Base-by-base conservation (phyloP, 2,888 invertebrate species). In the Lymantria dispar region DNA sequence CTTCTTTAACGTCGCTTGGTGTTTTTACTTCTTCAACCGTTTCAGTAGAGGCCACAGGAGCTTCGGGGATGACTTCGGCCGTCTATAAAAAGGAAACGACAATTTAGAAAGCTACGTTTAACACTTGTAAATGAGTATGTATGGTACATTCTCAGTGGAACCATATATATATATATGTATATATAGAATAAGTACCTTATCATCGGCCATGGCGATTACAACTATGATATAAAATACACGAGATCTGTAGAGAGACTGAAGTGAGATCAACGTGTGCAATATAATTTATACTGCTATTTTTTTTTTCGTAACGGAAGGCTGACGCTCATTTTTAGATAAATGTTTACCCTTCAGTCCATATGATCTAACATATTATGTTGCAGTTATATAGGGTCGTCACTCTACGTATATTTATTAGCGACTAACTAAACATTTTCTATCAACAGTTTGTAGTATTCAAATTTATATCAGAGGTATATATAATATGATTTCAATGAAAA, bases 311-410 rank as follows among this genome's bases (percentile, higher is more conserved):
- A 87, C 80, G 84, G 81, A 76, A 73, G 76, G 80, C 78, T 85
- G 83, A 64, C 58, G 64, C 60, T 73, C 73, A 80, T 81, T 83
- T 83, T 83, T 83, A 80, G 69, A 72, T 73, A 77, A 70, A 62
- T 63, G 67, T 83, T 85, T 78, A 85, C 77, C 81, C 87, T 87
- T 84, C 86, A 83, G 70, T 83, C 86, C 68, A 76, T 78, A 70
- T 78, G 79, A 76, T 75, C 77, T 70, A 72, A 68, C 71, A 74
- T 83, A 83, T 85, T 74, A 72, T 65, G 64, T 84, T 83, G 64
- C 83, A 76, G 40, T 61, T 56, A 40, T 44, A 41, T 67, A 85
- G 85, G 86, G 85, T 61, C 86, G 80, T 37, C 76, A 48, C 48
- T 15, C 8, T 44, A 15, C 8, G 8, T 33, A 33, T 1, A 22